phyloP scores from a whole-genome alignment of 2,888 invertebrate genomes.

The Nomada ruficornis region DNA sequence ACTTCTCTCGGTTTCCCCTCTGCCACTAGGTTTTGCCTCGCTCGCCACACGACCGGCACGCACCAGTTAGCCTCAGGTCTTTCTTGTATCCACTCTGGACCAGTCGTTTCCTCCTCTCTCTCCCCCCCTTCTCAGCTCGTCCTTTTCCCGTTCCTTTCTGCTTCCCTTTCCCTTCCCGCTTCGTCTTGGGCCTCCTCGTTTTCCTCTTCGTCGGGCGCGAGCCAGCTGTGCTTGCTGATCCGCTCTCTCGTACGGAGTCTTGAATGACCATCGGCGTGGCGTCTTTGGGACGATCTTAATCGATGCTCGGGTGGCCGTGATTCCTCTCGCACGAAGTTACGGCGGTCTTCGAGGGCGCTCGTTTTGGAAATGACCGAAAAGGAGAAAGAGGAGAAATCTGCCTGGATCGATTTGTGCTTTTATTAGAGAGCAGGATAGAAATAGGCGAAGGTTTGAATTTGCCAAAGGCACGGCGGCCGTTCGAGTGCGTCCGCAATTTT shows the following conservation, averaged over 20 bases:
- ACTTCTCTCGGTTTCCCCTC: constrained; percentile 55
- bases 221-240: background rate
- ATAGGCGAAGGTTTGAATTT: too few relatives aligned
- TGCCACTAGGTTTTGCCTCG: constrained; percentile 50
- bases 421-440: too few relatives aligned
- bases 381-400: too few relatives aligned
- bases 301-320: background rate
- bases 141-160: background rate
- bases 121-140: background rate
- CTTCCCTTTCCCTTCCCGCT: constrained; percentile 1
- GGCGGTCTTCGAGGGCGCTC: too few relatives aligned
- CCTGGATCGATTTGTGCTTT: too few relatives aligned
- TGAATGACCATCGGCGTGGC: constrained; percentile 35
- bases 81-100: constrained; percentile 61
- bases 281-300: constrained; percentile 24
- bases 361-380: too few relatives aligned
- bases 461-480: too few relatives aligned
- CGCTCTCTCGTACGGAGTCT: constrained; percentile 22
- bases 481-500: too few relatives aligned
- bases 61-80: constrained; percentile 69
- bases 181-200: background rate
- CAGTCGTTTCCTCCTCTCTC: constrained; percentile 36
- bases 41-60: constrained; percentile 72
- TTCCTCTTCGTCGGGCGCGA: constrained; percentile 8
- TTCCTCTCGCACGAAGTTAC: background rate